Base-by-base conservation (phyloP, 2,888 invertebrate species). In the Dicyrtomina minuta region DNA sequence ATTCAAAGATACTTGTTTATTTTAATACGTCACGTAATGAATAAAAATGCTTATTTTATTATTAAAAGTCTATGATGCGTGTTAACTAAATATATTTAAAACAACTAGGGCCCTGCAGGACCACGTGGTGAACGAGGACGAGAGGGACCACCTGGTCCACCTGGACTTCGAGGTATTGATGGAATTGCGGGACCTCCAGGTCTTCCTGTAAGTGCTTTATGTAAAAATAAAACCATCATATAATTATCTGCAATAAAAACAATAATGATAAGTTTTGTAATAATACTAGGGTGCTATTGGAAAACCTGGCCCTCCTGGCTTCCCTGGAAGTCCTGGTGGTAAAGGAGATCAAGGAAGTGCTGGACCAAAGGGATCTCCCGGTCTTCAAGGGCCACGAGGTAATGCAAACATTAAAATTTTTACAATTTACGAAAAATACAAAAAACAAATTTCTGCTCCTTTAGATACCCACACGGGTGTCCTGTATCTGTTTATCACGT, bases 271-370 rank as follows among this genome's bases (percentile, higher is more conserved):
- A n/a, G n/a, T n/a, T n/a, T n/a, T n/a, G n/a, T n/a, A n/a, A n/a
- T n/a, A n/a, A n/a, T n/a, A 33, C 33, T 74, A 90, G 88, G 93
- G 93, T 44, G 85, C 88, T 33, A 83, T 89, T 62, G 94, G 94
- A 1, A 92, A 93, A 83, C 84, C 90, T 22, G 94, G 93, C 2
- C 84, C 91, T 17, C 91, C 92, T 26, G 94, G 94, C 1, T 91
- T 92, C 79, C 90, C 92, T 8, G 94, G 94, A 39, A 85, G 85
- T 73, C 88, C 90, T 26, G 93, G 93, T 2, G 83, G 87, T 43
- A 93, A 92, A 83, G 93, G 92, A 15, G 92, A 92, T 81, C 86
- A 86, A 82, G 93, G 93, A 24, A 79, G 84, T 61, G 81, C 82
- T 68, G 93, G 92, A 0, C 88, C 90, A 0, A 91, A 91, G 82